These are phyloP conservation scores for Lycocerus yunnanus DNA, from an alignment of 2,888 invertebrate species.

Conservation along the genomic window DNA sequence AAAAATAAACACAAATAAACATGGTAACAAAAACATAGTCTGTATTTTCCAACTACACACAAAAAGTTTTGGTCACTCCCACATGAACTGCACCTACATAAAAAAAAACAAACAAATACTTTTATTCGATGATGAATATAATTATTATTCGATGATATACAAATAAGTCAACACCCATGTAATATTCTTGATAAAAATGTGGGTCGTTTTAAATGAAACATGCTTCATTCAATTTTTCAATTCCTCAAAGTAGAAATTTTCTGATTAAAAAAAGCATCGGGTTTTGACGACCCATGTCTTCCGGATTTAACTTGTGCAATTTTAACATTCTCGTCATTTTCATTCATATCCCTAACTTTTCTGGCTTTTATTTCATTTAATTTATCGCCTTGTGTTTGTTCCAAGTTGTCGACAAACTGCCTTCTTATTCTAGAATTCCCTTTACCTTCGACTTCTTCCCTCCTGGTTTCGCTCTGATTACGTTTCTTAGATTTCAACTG, in stretches of 20 bases:
- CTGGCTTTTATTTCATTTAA: conserved; percentile 54
- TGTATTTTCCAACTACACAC: neutral
- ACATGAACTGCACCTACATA: neutral
- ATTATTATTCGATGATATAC: neutral
- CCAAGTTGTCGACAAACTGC: conserved; percentile 3
- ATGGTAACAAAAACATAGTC: neutral
- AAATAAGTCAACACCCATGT: neutral
- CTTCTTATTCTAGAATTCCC: neutral
- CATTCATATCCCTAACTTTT: neutral
- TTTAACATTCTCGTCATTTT: neutral
- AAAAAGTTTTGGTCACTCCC: neutral
- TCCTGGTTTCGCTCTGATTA: conserved; percentile 7
- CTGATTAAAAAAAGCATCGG: neutral
- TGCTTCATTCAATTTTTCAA: neutral
- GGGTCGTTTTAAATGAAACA: neutral
- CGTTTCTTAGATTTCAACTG: neutral
- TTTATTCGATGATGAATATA: too few species aligned
- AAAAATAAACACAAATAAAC: neutral
- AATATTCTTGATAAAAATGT: neutral
- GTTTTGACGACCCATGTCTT: neutral
- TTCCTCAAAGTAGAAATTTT: neutral
- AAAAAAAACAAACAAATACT: neutral
- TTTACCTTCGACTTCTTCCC: neutral
- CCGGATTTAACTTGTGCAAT: neutral
- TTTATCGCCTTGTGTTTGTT: conserved; percentile 59